Percentiles rank a stretch among this genome's conserved stretches.
These are phyloP conservation scores for Bubalus kerabau DNA, from an alignment of 2,113 vertebrate genomes.

Conservation along the genomic window DNA sequence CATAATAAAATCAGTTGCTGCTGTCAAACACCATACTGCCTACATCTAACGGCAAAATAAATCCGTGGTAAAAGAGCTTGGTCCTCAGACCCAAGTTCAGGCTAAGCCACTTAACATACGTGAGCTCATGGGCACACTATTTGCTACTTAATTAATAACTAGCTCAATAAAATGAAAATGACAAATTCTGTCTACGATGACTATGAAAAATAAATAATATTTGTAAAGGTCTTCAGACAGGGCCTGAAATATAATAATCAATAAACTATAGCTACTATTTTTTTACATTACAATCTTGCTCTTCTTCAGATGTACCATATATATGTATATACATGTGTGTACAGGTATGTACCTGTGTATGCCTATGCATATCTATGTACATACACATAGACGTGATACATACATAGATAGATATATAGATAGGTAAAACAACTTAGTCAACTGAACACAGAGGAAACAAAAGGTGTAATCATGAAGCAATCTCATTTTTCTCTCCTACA, in stretches of 20 bases:
- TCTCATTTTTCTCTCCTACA: background rate
- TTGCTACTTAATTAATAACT: background rate
- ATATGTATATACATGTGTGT: background rate
- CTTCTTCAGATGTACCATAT: background rate
- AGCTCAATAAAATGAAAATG: background rate
- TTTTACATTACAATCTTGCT: background rate
- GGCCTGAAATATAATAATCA: background rate
- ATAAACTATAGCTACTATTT: background rate
- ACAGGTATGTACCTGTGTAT: background rate
- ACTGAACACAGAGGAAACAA: background rate
- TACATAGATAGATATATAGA: background rate
- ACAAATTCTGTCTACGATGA: background rate
- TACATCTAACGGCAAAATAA: slow-evolving; percentile 9
- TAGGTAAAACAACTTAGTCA: background rate
- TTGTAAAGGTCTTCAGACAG: background rate
- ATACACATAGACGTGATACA: background rate
- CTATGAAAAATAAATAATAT: background rate
- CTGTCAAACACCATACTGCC: background rate
- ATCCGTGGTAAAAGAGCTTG: background rate
- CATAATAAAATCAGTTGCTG: background rate
- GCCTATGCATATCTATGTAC: no score
- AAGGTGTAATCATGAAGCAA: background rate
- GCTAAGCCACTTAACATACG: slow-evolving; percentile 2
- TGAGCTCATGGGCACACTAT: background rate
- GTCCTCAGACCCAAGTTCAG: background rate